Evolutionary conservation across 2,113 vertebrate genomes (phyloP), one percentile per base, ranked within the genome.

Genomic region (Zapus hudsonius): DNA sequence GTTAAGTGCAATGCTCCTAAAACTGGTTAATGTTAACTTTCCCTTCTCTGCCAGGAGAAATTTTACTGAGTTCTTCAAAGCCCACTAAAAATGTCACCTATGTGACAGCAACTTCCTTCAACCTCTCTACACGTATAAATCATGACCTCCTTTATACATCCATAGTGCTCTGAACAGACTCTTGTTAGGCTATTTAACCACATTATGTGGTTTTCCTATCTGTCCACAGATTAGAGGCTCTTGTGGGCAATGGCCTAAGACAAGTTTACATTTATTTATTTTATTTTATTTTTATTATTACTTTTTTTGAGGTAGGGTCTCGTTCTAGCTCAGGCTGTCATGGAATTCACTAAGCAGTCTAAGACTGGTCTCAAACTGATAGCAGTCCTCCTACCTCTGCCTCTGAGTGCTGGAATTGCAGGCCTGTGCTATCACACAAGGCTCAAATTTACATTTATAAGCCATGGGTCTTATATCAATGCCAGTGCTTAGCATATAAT

Each of bases 61-160:
- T 93, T 79, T 79, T 92, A 80, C 38, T 89, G 93, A 59, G 78
- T 67, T 83, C 38, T 88, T 93, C 90, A 88, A 84, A 29, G 36
- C 16, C 59, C 88, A 82, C 36, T 84, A 93, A 93, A 95, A 94
- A 72, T n/a, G 36, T 74, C 52, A 90, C 66, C 73, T 86, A 40
- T 87, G n/a, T n/a, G n/a, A n/a, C n/a, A n/a, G n/a, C n/a, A 93
- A 15, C 16, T 94, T 91, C 40, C 25, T 47, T 92, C 20, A 79
- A 78, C 3, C 4, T 85, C 64, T 84, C 40, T 74, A 76, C 44
- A 82, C 40, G 82, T 79, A 87, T 22, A n/a, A 84, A n/a, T 27
- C 36, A 59, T 55, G 75, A n/a, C 55, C 16, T 84, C 52, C 31
- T 91, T 40, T 91, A 27, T 12, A 70, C 27, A 69, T 76, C 59